These are phyloP conservation scores for Tragulus kanchil DNA, from an alignment of 2,113 vertebrate genomes.

Conservation along the genomic window DNA sequence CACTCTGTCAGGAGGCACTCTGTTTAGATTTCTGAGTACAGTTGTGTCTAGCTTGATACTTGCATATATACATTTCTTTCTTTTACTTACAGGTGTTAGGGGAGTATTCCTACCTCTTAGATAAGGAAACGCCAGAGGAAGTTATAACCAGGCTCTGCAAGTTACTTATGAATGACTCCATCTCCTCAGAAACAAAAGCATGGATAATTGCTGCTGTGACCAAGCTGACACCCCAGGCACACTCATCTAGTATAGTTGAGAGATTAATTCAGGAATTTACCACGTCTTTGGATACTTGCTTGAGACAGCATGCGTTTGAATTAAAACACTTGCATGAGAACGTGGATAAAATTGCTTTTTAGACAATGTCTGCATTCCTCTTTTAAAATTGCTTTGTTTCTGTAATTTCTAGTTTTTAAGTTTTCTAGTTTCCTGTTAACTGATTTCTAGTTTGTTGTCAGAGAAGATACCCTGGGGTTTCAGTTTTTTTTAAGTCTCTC, in stretches of 20 bases:
- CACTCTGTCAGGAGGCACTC: not conserved
- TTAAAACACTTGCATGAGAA: constrained; percentile 92
- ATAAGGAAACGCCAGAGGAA: constrained; percentile 87
- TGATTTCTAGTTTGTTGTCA: too few species aligned
- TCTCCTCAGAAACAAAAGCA: constrained; percentile 93
- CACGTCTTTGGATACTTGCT: constrained; percentile 92
- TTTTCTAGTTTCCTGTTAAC: too few species aligned
- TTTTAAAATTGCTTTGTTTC: not conserved
- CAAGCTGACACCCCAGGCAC: constrained; percentile 89
- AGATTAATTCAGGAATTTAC: constrained; percentile 89
- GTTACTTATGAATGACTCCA: constrained; percentile 88
- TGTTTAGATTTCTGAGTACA: constrained; percentile 18
- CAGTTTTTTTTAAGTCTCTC: constrained; percentile 28
- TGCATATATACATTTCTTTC: constrained; percentile 32
- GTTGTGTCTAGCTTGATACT: not conserved
- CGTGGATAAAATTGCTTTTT: too few species aligned
- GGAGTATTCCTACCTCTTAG: constrained; percentile 92
- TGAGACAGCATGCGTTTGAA: constrained; percentile 95
- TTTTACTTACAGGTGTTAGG: constrained; percentile 92
- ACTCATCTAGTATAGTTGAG: constrained; percentile 83
- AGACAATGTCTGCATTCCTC: not conserved
- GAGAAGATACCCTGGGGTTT: constrained; percentile 30
- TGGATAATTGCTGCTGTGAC: constrained; percentile 95
- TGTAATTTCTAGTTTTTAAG: too few species aligned
- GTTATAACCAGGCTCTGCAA: constrained; percentile 89